Percentiles rank a stretch among this genome's conserved stretches.
phyloP scores from a whole-genome alignment of 1,140 invertebrate species.

The Cydia strobilella region DNA sequence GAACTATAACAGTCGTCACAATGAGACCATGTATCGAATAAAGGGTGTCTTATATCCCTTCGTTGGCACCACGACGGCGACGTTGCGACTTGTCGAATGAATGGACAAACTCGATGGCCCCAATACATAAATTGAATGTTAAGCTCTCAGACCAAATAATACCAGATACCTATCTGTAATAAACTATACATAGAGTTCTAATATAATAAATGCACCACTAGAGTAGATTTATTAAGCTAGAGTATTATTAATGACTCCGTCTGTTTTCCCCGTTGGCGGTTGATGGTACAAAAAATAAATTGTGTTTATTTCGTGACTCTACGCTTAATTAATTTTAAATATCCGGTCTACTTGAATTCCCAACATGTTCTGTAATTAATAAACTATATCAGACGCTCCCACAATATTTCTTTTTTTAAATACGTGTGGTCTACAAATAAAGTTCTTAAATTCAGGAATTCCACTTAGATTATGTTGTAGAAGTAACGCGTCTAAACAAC shows the following conservation, averaged over 20 bases:
- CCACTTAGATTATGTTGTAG: too few relatives aligned
- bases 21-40: background rate
- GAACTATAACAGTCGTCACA: background rate
- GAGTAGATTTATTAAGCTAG: slow-evolving; percentile 16
- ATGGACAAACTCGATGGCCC: slow-evolving; percentile 3
- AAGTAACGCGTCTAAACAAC: too few relatives aligned
- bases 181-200: background rate
- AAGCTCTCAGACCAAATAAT: background rate
- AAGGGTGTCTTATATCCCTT: background rate
- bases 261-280: background rate
- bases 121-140: slow-evolving; percentile 13
- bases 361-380: background rate
- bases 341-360: background rate
- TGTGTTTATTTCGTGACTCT: slow-evolving; percentile 5
- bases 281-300: slow-evolving; percentile 15
- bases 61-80: background rate
- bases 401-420: background rate
- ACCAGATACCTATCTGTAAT: background rate
- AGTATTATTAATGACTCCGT: slow-evolving; percentile 17
- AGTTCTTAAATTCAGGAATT: too few relatives aligned
- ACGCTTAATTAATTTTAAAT: slow-evolving; percentile 18
- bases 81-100: background rate
- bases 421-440: background rate
- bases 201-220: background rate
- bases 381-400: background rate